Conservation (phyloP, 2,113 vertebrate species). For the Takifugu flavidus region DNA sequence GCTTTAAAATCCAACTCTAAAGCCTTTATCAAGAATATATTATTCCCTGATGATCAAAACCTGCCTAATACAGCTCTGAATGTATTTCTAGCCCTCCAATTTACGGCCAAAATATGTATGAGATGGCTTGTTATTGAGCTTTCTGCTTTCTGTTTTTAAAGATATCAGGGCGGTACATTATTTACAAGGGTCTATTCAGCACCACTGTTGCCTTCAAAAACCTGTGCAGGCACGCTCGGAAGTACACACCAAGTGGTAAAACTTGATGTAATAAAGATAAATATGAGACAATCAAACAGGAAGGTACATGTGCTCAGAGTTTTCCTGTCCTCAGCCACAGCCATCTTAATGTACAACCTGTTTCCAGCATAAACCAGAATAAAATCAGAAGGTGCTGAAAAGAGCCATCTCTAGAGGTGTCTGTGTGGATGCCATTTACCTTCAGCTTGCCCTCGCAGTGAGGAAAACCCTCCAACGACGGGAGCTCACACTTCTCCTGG, state of each 20-base stretch:
- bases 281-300: background rate
- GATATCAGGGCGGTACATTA: background rate
- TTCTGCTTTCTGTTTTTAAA: background rate
- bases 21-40: too few relatives aligned
- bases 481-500: conserved; percentile 97
- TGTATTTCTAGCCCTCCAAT: too few relatives aligned
- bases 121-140: background rate
- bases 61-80: too few relatives aligned
- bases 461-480: conserved; percentile 95
- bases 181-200: too few relatives aligned
- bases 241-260: too few relatives aligned
- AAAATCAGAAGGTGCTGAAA: background rate
- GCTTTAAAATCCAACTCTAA: too few relatives aligned
- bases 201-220: too few relatives aligned
- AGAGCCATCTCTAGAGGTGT: conserved; percentile 9
- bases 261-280: too few relatives aligned
- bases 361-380: background rate
- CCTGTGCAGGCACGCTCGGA: too few relatives aligned
- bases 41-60: too few relatives aligned
- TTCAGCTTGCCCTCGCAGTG: conserved; percentile 97
- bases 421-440: conserved; percentile 69
- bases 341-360: too few relatives aligned
- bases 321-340: background rate
- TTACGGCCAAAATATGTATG: too few relatives aligned
- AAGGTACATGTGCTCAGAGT: background rate